phyloP scores from a whole-genome alignment of 2,888 invertebrate species.

The Nomada ruficornis region DNA sequence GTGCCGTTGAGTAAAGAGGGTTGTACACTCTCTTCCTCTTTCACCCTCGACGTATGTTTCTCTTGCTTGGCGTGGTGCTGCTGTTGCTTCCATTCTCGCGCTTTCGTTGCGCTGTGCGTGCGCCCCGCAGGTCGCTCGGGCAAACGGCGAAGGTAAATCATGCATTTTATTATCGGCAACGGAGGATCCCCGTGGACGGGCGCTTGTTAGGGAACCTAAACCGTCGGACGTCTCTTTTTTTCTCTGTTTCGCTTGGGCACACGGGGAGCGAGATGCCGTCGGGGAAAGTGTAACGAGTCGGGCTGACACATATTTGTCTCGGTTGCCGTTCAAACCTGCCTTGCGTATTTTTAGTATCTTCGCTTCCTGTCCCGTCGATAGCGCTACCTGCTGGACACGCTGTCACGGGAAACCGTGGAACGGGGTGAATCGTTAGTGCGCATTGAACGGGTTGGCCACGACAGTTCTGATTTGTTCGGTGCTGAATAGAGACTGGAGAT shows the following conservation, averaged over 20 bases:
- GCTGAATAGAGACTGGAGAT: neutral
- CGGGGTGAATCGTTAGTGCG: slow-evolving; percentile 26
- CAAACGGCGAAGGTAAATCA: slow-evolving; percentile 80
- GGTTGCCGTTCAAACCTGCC: slow-evolving; percentile 41
- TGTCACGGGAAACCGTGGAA: slow-evolving; percentile 13
- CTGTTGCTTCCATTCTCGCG: slow-evolving; percentile 51
- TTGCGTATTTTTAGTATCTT: slow-evolving; percentile 50
- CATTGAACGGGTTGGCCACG: slow-evolving; percentile 15
- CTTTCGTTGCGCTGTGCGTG: slow-evolving; percentile 41
- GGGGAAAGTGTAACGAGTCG: slow-evolving; percentile 16
- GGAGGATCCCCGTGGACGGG: slow-evolving; percentile 45
- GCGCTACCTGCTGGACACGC: slow-evolving; percentile 23
- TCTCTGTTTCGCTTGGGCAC: neutral
- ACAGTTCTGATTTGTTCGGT: slow-evolving; percentile 5
- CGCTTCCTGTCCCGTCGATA: slow-evolving; percentile 36
- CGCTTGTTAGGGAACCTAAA: slow-evolving; percentile 52
- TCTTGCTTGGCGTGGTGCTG: slow-evolving; percentile 22
- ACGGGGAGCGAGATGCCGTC: slow-evolving; percentile 30
- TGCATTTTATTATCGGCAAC: slow-evolving; percentile 79
- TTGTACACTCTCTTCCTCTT: slow-evolving; percentile 38
- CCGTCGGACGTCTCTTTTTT: slow-evolving; percentile 4
- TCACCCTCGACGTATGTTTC: neutral
- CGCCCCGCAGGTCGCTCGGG: slow-evolving; percentile 38
- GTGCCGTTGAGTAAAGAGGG: slow-evolving; percentile 76
- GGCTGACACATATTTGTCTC: slow-evolving; percentile 55